Evolutionary conservation across 2,113 vertebrate species (phyloP).

Genomic region (Antidorcas marsupialis): DNA sequence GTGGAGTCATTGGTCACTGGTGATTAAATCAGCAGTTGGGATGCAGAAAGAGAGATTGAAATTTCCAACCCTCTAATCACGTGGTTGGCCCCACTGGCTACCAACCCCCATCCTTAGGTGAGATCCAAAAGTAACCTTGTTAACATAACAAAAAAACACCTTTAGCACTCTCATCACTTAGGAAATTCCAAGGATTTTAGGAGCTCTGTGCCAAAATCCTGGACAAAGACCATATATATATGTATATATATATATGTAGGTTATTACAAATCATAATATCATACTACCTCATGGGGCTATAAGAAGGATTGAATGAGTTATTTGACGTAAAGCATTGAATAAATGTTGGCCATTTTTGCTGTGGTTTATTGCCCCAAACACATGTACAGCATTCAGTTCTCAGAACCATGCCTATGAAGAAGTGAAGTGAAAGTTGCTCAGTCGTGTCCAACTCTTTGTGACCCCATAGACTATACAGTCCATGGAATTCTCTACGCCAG

Average conservation of each 20-base stretch:
- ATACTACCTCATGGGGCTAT: neutral
- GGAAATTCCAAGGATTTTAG: neutral
- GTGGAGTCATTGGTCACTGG: neutral
- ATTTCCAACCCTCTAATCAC: neutral
- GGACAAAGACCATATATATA: neutral
- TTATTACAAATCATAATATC: neutral
- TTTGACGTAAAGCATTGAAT: neutral
- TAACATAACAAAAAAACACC: neutral
- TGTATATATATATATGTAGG: neutral
- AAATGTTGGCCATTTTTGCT: neutral
- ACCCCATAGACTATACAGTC: neutral
- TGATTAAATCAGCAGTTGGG: neutral
- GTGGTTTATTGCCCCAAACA: neutral
- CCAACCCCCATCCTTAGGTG: neutral
- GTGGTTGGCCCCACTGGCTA: neutral
- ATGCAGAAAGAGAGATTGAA: neutral
- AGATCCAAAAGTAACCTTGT: neutral
- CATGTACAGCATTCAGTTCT: neutral
- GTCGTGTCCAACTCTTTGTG: neutral
- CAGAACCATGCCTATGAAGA: neutral
- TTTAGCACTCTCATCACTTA: neutral
- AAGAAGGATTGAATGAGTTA: neutral
- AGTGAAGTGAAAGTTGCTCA: neutral
- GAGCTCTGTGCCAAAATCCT: neutral
- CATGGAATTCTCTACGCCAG: neutral